Conservation (phyloP, 1,140 invertebrate species). For the Drosophila triauraria region DNA sequence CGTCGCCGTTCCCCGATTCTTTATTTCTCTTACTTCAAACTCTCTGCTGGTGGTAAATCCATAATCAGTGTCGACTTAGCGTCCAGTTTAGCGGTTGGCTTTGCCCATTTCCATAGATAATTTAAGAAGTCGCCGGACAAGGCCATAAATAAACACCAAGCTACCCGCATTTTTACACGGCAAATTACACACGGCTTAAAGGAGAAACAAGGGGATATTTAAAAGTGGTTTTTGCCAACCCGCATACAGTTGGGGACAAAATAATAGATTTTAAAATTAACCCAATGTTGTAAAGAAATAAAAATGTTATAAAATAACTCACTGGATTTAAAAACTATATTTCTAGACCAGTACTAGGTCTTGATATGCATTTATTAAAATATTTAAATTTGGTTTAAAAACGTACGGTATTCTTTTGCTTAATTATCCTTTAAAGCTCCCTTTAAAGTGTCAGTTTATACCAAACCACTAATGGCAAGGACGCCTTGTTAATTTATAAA, state of each 20-base stretch:
- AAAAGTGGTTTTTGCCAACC: neutral
- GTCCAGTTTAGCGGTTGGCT: conserved; percentile 34
- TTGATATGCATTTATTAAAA: neutral
- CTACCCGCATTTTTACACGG: conserved; percentile 60
- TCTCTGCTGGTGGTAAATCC: conserved; percentile 29
- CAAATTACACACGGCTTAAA: conserved; percentile 73
- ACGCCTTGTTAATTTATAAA: conserved; percentile 2
- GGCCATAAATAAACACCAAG: conserved; percentile 68
- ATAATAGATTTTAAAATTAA: neutral
- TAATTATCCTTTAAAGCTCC: neutral
- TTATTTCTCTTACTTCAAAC: conserved; percentile 1
- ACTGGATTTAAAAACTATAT: too few species aligned
- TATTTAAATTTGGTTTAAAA: neutral
- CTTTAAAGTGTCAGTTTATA: neutral
- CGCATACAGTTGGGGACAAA: neutral
- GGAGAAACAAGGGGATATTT: conserved; percentile 16
- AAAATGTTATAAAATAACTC: too few species aligned
- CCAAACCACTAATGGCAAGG: too few species aligned
- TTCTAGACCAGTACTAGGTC: too few species aligned
- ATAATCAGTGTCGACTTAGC: conserved; percentile 57
- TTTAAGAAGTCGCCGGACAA: conserved; percentile 34
- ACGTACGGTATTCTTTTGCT: neutral
- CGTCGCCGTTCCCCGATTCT: neutral
- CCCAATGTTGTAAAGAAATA: neutral
- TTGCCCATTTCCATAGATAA: conserved; percentile 52